These are phyloP conservation scores for Sardinella longiceps DNA, from an alignment of 2,797 vertebrate genomes.

Conservation along the genomic window DNA sequence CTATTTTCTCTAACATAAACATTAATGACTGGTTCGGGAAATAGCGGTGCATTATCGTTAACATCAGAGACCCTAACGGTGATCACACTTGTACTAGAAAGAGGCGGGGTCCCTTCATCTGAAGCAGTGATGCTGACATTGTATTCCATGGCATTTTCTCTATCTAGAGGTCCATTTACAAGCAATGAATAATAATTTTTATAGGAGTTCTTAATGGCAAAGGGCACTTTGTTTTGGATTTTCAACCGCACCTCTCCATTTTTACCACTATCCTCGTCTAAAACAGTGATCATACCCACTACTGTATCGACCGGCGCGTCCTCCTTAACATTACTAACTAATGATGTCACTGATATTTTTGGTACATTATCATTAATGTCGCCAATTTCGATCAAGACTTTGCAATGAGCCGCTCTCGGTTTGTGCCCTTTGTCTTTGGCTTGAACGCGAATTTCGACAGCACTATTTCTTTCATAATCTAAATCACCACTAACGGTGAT, in stretches of 20 bases:
- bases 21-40: constrained; percentile 58
- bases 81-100: constrained; percentile 62
- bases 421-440: constrained; percentile 52
- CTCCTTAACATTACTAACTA: constrained; percentile 49
- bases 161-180: constrained; percentile 81
- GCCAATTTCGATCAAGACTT: constrained; percentile 56
- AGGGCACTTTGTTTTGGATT: constrained; percentile 62
- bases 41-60: constrained; percentile 73
- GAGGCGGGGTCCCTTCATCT: constrained; percentile 80
- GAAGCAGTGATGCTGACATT: constrained; percentile 82
- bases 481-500: constrained; percentile 53
- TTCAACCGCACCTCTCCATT: constrained; percentile 61
- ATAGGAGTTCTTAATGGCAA: constrained; percentile 67
- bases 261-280: constrained; percentile 54
- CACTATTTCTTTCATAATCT: constrained; percentile 62
- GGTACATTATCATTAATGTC: constrained; percentile 63
- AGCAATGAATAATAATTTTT: constrained; percentile 88
- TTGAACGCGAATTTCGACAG: constrained; percentile 66
- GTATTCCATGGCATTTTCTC: constrained; percentile 78
- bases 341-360: constrained; percentile 51
- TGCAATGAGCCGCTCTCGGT: constrained; percentile 53
- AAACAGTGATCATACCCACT: constrained; percentile 52
- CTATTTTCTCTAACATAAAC: constrained; percentile 76
- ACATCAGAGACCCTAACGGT: constrained; percentile 81
- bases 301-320: constrained; percentile 48